Evolutionary conservation across 2,797 vertebrate genomes (phyloP), one percentile per base, ranked within the genome.

Genomic region (Gila robusta): DNA sequence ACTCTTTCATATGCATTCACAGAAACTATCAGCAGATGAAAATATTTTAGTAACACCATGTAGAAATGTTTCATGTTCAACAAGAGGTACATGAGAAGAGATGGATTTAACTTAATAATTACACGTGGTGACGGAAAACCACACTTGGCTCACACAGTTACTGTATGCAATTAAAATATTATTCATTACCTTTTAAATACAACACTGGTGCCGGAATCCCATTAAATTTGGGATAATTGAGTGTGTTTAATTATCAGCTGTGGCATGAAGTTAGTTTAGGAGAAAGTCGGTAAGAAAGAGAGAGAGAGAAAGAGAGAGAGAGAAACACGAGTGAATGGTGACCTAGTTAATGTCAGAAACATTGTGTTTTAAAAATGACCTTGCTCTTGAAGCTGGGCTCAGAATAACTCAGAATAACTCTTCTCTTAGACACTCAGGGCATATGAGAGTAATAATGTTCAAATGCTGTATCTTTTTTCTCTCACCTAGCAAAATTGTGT

Each of bases 181-280:
- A 96, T 95, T 96, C 95, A 96, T 96, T 96, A 94, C 95, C 94
- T 96, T 94, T 96, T 96, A 96, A 96, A 95, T 96, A 96, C 95
- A 96, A 95, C 93, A 93, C 91, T 91, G 93, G 89, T 92, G 90
- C 93, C 92, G 91, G 93, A 95, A 96, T 96, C 95, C 95, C 94
- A 96, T 96, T 96, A 96, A 96, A 95, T 95, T 96, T 95, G 90
- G 93, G 95, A 96, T 96, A 96, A 96, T 96, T 96, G 95, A 95
- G 93, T 92, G 95, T 94, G 95, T 95, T 96, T 96, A 96, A 96
- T 96, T 96, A 96, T 95, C 94, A 96, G 92, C 93, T 80, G 90
- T 85, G 89, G 93, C 91, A 91, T 92, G 91, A 92, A 92, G 93
- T 91, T 94, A 93, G 93, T 95, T 95, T 94, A 83, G 71, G 92